Base-by-base conservation (phyloP, 2,888 invertebrate species). In the Hirudinaria manillensis region DNA sequence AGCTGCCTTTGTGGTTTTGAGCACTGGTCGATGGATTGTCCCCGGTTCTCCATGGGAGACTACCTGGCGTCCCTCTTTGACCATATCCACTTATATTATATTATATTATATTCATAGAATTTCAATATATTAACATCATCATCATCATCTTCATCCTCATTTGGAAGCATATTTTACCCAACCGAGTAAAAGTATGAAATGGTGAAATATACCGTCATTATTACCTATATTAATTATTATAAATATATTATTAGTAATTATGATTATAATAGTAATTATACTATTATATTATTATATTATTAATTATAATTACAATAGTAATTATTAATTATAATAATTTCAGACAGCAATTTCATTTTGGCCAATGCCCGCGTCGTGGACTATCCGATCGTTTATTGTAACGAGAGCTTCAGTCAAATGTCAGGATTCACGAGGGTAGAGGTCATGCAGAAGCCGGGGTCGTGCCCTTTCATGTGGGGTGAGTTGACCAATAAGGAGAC, bases 341-440 rank as follows among this genome's bases (percentile, higher is more conserved):
- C 74, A 76, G 74, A 74, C 70, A 75, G 71, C 55, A 77, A 70
- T 61, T 99, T 99, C 88, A 90, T 99, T 86, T 89, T 99, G 89
- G 98, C 98, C 83, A 99, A 99, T 89, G 98, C 99, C 87, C 96
- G 99, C 90, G 98, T 99, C 86, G 83, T 84, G 85, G 98, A 99
- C 89, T 99, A 96, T 88, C 99, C 99, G 80, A 99, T 99, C 87
- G 98, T 99, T 83, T 99, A 98, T 89, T 98, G 98, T 90, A 99
- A 98, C 90, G 98, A 99, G 88, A 93, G 96, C 81, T 99, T 99
- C 90, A 96, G 96, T 89, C 98, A 97, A 89, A 93, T 99, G 88
- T 94, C 96, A 84, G 98, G 99, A 86, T 99, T 94, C 89, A 76
- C 94, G 88, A 90, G 98, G 82, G 96, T 97, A 81, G 99, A 99